Percentiles rank a stretch among this genome's conserved stretches.
These are phyloP conservation scores for Montipora foliosa DNA, from an alignment of 64 coral and sea anemone genomes.

Conservation along the genomic window DNA sequence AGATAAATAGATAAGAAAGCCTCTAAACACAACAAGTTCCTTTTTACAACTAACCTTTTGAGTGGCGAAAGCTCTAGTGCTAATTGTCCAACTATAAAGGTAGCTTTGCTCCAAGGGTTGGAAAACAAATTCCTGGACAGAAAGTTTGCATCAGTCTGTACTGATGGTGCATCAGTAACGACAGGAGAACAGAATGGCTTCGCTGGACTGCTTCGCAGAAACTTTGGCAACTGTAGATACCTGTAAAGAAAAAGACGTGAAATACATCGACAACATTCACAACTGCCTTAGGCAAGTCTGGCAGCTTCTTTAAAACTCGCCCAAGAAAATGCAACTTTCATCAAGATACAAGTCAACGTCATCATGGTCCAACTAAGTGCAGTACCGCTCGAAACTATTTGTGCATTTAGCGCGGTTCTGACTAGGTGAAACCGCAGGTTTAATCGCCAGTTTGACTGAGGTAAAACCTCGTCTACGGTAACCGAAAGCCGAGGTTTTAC, in stretches of 20 bases:
- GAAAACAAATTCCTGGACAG: slow-evolving; percentile 14
- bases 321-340: slow-evolving; percentile 36
- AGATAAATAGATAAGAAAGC: too few species aligned
- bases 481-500: too few species aligned
- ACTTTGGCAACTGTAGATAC: slow-evolving; percentile 43
- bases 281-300: slow-evolving; percentile 24
- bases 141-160: slow-evolving; percentile 20
- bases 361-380: background rate
- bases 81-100: slow-evolving; percentile 18
- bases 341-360: slow-evolving; percentile 16
- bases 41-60: slow-evolving; percentile 40
- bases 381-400: too few species aligned
- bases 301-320: slow-evolving; percentile 19
- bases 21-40: slow-evolving; percentile 24
- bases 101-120: slow-evolving; percentile 18
- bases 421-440: too few species aligned
- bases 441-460: too few species aligned
- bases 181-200: slow-evolving; percentile 42
- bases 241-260: background rate
- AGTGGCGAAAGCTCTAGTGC: slow-evolving; percentile 29
- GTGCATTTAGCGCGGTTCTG: too few species aligned
- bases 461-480: too few species aligned
- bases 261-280: slow-evolving; percentile 1
- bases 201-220: slow-evolving; percentile 6
- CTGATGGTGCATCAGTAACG: slow-evolving; percentile 29